Evolutionary conservation across 2,888 invertebrate species (phyloP).

Genomic region (Orchestes rusci): DNA sequence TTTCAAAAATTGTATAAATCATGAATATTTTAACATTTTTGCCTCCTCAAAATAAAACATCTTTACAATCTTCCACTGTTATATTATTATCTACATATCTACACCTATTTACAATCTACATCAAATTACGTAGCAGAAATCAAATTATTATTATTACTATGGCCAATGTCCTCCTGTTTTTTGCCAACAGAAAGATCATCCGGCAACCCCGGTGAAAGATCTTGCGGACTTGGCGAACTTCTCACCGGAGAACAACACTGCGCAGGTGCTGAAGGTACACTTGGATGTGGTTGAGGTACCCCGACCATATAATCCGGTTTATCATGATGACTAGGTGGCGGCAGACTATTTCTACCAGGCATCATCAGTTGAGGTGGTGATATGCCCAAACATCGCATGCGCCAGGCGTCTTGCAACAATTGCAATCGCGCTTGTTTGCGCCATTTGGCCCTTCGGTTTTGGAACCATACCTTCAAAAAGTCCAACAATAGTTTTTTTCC

Average conservation of each 20-base stretch:
- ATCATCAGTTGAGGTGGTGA: constrained; percentile 42
- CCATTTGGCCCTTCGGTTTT: constrained; percentile 87
- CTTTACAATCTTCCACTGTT: too few species aligned
- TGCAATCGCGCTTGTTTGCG: constrained; percentile 82
- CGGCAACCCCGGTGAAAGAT: constrained; percentile 40
- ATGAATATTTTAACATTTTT: too few species aligned
- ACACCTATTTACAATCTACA: too few species aligned
- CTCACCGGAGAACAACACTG: constrained; percentile 40
- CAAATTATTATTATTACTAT: constrained; percentile 6
- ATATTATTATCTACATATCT: too few species aligned
- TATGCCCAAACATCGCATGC: constrained; percentile 76
- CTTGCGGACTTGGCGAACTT: constrained; percentile 36
- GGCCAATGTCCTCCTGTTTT: constrained; percentile 10
- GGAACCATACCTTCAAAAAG: constrained; percentile 74
- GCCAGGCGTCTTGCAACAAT: constrained; percentile 81
- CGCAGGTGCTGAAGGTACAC: constrained; percentile 27
- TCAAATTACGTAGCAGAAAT: too few species aligned
- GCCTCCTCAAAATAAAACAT: too few species aligned
- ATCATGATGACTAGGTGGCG: constrained; percentile 27
- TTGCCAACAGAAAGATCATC: constrained; percentile 39
- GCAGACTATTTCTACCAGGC: constrained; percentile 32
- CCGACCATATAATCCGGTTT: constrained; percentile 34
- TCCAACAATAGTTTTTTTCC: constrained; percentile 1
- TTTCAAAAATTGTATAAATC: too few species aligned
- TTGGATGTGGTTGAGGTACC: constrained; percentile 25